These are phyloP conservation scores for Trypoxylus dichotomus DNA, from an alignment of 1,140 invertebrate genomes.

Conservation along the genomic window DNA sequence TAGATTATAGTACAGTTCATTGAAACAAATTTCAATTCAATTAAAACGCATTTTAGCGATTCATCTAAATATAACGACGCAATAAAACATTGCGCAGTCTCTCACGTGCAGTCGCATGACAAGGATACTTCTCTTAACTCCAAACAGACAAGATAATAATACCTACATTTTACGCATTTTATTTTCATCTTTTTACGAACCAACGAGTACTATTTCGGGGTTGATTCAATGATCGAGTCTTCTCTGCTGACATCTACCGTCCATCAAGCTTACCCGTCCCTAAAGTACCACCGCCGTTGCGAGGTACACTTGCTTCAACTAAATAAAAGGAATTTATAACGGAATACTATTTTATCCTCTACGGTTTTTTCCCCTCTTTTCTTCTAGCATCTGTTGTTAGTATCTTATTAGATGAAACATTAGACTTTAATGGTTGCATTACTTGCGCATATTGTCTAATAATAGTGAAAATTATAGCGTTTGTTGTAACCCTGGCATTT, in stretches of 20 bases:
- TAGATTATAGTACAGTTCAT: no score
- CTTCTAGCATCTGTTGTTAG: neutral
- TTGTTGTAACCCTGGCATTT: neutral
- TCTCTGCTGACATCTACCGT: slow-evolving; percentile 45
- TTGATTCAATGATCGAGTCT: slow-evolving; percentile 49
- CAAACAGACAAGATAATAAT: slow-evolving; percentile 23
- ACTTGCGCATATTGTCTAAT: neutral
- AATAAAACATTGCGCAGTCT: slow-evolving; percentile 2
- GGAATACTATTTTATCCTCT: neutral
- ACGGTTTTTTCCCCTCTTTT: neutral
- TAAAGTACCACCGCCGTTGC: slow-evolving; percentile 1
- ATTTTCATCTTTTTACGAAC: slow-evolving; percentile 44
- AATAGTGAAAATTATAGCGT: neutral
- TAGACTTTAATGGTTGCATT: slow-evolving; percentile 7
- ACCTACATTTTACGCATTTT: slow-evolving; percentile 22
- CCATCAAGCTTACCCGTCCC: slow-evolving; percentile 42
- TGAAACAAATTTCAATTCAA: neutral
- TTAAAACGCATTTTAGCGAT: neutral
- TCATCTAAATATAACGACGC: slow-evolving; percentile 12
- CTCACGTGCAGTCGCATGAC: neutral
- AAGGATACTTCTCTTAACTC: neutral
- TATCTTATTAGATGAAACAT: slow-evolving; percentile 6
- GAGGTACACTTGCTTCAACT: slow-evolving; percentile 16
- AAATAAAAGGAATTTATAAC: slow-evolving; percentile 27
- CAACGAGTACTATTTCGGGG: slow-evolving; percentile 48